Conservation (phyloP, 2,888 invertebrate genomes). For the Chirona hameri region DNA sequence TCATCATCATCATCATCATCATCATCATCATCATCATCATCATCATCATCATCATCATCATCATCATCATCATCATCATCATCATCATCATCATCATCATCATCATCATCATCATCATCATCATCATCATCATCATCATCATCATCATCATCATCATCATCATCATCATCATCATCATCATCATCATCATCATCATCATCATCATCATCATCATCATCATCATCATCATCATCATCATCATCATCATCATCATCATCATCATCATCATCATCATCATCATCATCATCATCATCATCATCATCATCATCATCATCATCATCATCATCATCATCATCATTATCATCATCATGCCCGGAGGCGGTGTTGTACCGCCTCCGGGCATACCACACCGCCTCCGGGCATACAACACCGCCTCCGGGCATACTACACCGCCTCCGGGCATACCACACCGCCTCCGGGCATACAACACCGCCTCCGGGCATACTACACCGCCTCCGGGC, state of each 20-base stretch:
- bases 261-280: constrained; percentile 28
- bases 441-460: too few species aligned
- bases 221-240: not conserved
- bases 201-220: constrained; percentile 2
- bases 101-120: constrained; percentile 25
- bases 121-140: constrained; percentile 8
- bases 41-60: too few species aligned
- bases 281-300: constrained; percentile 25
- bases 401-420: too few species aligned
- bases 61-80: not conserved
- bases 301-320: not conserved
- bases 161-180: not conserved
- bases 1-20: too few species aligned
- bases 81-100: constrained; percentile 25
- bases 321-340: constrained; percentile 4
- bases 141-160: not conserved
- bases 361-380: too few species aligned
- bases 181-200: not conserved
- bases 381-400: too few species aligned
- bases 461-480: too few species aligned
- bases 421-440: too few species aligned
- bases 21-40: constrained; percentile 12
- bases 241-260: constrained; percentile 11
- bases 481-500: too few species aligned
- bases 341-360: too few species aligned